phyloP scores from a whole-genome alignment of 2,888 invertebrate genomes.

The Bedellia somnulentella region DNA sequence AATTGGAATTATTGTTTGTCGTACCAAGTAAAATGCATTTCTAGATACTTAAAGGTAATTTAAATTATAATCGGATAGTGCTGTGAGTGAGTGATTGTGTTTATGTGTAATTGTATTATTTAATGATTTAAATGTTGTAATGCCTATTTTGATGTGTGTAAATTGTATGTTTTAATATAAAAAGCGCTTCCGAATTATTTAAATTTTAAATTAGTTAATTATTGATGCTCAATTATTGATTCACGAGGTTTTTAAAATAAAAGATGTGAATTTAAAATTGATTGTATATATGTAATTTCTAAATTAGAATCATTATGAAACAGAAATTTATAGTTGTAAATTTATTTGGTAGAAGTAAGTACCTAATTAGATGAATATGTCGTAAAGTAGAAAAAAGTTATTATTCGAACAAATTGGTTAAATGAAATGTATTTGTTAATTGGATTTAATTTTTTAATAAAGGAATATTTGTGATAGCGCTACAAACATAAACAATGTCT shows the following conservation, averaged over 20 bases:
- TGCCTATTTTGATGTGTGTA: no score
- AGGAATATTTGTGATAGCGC: constrained; percentile 59
- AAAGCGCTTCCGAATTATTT: constrained; percentile 32
- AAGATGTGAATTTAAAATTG: constrained; percentile 32
- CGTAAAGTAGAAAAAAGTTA: no score
- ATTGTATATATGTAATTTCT: constrained; percentile 8
- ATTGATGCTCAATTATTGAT: constrained; percentile 49
- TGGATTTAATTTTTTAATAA: no score
- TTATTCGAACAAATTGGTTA: constrained; percentile 45
- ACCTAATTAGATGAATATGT: constrained; percentile 54
- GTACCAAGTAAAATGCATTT: constrained; percentile 60
- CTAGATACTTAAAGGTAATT: constrained; percentile 55
- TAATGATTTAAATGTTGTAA: constrained; percentile 50
- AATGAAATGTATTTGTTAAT: constrained; percentile 42
- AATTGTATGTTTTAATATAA: no score
- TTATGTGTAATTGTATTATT: constrained; percentile 53
- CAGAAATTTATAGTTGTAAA: constrained; percentile 41
- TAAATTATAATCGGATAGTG: constrained; percentile 49
- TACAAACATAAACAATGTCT: no score
- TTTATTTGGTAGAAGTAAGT: constrained; percentile 44
- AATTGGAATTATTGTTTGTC: constrained; percentile 39
- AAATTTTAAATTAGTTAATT: constrained; percentile 22
- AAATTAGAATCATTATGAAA: constrained; percentile 36
- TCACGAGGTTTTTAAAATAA: constrained; percentile 51
- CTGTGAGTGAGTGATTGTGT: constrained; percentile 50